Percentiles rank a stretch among this genome's conserved stretches.
phyloP scores from a whole-genome alignment of 1,140 invertebrate genomes.

The Ylistrum balloti region DNA sequence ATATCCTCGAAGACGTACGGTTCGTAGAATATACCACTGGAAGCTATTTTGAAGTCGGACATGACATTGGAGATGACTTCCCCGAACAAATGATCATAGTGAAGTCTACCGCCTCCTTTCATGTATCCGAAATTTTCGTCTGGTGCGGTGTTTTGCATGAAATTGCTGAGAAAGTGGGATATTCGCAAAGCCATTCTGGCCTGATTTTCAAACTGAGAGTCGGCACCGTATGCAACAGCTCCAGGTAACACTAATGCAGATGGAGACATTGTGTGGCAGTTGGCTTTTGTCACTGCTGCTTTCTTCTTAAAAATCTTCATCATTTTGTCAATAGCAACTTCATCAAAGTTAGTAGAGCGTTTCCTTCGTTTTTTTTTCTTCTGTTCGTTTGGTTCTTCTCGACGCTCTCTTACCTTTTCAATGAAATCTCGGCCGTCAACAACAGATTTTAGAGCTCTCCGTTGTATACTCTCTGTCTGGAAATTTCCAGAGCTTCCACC shows the following conservation, averaged over 20 bases:
- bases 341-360: constrained; percentile 83
- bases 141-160: constrained; percentile 67
- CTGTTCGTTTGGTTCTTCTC: not conserved
- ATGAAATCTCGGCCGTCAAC: not conserved
- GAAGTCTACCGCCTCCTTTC: constrained; percentile 70
- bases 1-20: constrained; percentile 94
- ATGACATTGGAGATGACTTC: constrained; percentile 92
- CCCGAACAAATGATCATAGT: constrained; percentile 76
- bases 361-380: constrained; percentile 41
- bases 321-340: constrained; percentile 60
- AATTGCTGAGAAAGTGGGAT: constrained; percentile 70
- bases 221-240: constrained; percentile 92
- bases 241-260: constrained; percentile 80
- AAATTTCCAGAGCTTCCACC: not conserved
- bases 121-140: constrained; percentile 70
- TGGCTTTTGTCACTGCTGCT: constrained; percentile 63
- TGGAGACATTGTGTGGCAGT: constrained; percentile 61
- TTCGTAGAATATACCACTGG: constrained; percentile 96
- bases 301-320: constrained; percentile 67
- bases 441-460: constrained; percentile 40
- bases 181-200: constrained; percentile 69
- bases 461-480: not conserved
- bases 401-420: not conserved
- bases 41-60: constrained; percentile 92
- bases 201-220: constrained; percentile 94